Evolutionary conservation across 1,140 invertebrate genomes (phyloP), one percentile per base, ranked within the genome.

Genomic region (Elysia chlorotica): DNA sequence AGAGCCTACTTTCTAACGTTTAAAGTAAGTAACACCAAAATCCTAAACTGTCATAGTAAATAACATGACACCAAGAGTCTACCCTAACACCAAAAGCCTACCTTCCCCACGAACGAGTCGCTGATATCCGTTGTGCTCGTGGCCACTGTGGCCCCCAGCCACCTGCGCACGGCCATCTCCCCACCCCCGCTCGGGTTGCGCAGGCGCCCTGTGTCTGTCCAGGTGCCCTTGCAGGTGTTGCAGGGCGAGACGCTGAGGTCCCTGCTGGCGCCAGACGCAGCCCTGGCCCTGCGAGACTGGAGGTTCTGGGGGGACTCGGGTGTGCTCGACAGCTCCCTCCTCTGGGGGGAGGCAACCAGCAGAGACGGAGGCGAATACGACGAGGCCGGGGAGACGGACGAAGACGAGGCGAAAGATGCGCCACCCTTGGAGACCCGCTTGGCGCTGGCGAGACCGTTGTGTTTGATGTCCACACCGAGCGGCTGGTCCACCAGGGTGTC

Each of bases 111-210:
- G 65, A 75, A 75, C 1, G 86, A 86, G 74, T 84, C 85, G 70
- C 84, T 85, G 35, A 87, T 79, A 71, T 86, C 85, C 70, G 79
- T 86, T 0, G 85, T 87, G 74, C 85, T 87, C n/a, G 85, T 87
- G 73, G 84, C 83, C 59, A 85, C 84, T 61, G 79, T 85, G 21
- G 71, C 35, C 71, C 56, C 30, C 54, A 48, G 69, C 71, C 19
- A 66, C 59, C 70, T 37, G 68, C 70, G 67, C 41, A 36, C n/a
- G 2, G 21, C 31, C 17, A 23, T 19, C 14, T 61, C 56, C 5
- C 36, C 33, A n/a, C n/a, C n/a, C 33, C 68, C 56, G 25, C 57
- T 61, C 6, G 68, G 35, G 25, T 61, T 28, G 1, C 35, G 35
- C 4, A 71, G 68, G 0, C 56, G 38, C 10, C 57, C 57, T 14